Evolutionary conservation across 1,140 invertebrate species (phyloP).

Genomic region (Drosophila pseudoananassae): DNA sequence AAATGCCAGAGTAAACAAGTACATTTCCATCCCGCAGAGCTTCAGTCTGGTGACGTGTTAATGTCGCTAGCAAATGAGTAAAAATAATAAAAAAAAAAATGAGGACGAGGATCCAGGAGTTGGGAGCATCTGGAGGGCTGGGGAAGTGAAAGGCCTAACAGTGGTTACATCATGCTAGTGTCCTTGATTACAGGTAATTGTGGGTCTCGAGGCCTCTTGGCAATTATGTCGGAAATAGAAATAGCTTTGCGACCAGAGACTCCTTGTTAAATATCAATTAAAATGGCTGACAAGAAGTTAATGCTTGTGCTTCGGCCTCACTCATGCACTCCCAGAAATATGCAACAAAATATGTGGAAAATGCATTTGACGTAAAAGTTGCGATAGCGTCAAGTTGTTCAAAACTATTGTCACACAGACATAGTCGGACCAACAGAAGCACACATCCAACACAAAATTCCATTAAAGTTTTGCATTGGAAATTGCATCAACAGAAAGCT

Average conservation of each 20-base stretch:
- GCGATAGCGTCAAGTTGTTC: slow-evolving; percentile 55
- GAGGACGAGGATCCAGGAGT: not conserved
- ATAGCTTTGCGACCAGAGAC: slow-evolving; percentile 29
- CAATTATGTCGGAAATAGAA: slow-evolving; percentile 55
- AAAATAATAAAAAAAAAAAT: slow-evolving; percentile 8
- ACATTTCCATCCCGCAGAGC: slow-evolving; percentile 14
- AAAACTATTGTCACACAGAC: slow-evolving; percentile 60
- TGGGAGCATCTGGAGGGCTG: not conserved
- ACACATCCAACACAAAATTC: slow-evolving; percentile 55
- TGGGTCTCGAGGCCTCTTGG: slow-evolving; percentile 48
- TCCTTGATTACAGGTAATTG: slow-evolving; percentile 57
- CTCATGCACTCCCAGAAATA: slow-evolving; percentile 8
- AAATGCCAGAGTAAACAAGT: slow-evolving; percentile 50
- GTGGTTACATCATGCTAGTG: slow-evolving; percentile 62
- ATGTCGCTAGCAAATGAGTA: slow-evolving; percentile 47
- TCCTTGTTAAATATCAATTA: slow-evolving; percentile 78
- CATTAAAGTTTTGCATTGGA: slow-evolving; percentile 78
- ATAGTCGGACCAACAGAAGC: slow-evolving; percentile 10
- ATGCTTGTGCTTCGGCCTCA: not conserved
- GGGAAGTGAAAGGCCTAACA: not conserved
- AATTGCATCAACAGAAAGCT: slow-evolving; percentile 66
- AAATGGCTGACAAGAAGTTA: slow-evolving; percentile 39
- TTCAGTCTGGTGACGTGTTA: slow-evolving; percentile 59
- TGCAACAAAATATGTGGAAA: slow-evolving; percentile 50
- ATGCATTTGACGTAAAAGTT: slow-evolving; percentile 68